Base-by-base conservation (phyloP, 2,888 invertebrate genomes). In the Eledone cirrhosa region DNA sequence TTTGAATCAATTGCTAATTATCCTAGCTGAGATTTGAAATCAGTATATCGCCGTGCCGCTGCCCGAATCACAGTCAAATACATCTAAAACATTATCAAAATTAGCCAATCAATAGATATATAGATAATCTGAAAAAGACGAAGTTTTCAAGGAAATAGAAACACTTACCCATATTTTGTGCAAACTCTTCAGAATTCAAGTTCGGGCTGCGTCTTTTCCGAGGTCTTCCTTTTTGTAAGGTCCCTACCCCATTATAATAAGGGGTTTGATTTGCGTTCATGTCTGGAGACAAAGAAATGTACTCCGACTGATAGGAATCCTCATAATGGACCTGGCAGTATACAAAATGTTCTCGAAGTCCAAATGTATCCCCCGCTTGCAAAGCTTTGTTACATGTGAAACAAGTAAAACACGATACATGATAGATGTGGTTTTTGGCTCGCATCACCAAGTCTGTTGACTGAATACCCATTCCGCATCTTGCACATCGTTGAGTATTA, bases 381-480 rank as follows among this genome's bases (percentile, higher is more conserved):
- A 97, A 93, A 78, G 94, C 93, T 63, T 94, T 93, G 77, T 95
- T 94, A 90, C 97, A 97, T 65, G 95, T 94, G 79, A 94, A 93
- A 90, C 97, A 97, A 53, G 95, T 94, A 92, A 97, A 97, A 91
- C 97, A 97, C 84, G 94, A 93, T 80, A 97, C 93, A 90, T 97
- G 97, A 91, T 95, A 97, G 80, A 97, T 95, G 87, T 94, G 92
- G 85, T 96, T 96, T 69, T 95, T 92, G 0, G 96, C 97, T 81
- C 96, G 92, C 97, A 97, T 97, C 88, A 97, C 96, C 89, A 97
- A 92, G 92, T 97, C 97, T 87, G 95, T 94, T 65, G 96, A 94
- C 14, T 95, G 94, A 88, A 97, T 96, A 11, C 95, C 95, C 77
- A 94, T 93, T 41, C 94, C 94, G 88, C 97, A 97, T 75, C 96